Percentiles rank a stretch among this genome's conserved stretches.
phyloP scores from a whole-genome alignment of 2,888 invertebrate genomes.

The Thumatha senex region DNA sequence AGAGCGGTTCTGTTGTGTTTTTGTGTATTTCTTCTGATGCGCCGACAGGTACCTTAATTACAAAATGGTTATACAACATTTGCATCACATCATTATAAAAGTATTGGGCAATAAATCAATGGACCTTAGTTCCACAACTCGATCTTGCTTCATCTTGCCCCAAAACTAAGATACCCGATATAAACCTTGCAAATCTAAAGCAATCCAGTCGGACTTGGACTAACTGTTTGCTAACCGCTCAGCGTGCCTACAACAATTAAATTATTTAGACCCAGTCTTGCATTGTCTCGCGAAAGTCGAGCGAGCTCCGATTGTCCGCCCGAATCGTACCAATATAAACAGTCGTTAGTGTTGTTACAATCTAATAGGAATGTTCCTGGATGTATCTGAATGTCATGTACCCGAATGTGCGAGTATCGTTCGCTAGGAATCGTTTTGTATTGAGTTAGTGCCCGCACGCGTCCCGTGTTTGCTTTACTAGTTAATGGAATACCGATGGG shows the following conservation, averaged over 20 bases:
- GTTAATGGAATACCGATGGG: slow-evolving; percentile 80
- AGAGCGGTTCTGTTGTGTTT: too few species aligned
- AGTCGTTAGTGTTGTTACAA: slow-evolving; percentile 72
- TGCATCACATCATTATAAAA: not conserved
- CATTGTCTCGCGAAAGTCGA: slow-evolving; percentile 76
- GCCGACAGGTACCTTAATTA: too few species aligned
- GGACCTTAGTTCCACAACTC: slow-evolving; percentile 1
- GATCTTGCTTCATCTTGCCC: slow-evolving; percentile 9
- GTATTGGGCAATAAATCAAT: slow-evolving; percentile 4
- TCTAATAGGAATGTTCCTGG: slow-evolving; percentile 53
- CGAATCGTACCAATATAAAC: slow-evolving; percentile 68
- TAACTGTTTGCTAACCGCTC: slow-evolving; percentile 68
- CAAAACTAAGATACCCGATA: slow-evolving; percentile 10
- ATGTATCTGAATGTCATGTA: slow-evolving; percentile 60
- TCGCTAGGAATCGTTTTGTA: slow-evolving; percentile 67
- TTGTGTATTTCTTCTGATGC: too few species aligned
- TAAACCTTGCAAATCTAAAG: slow-evolving; percentile 30
- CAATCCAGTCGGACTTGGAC: slow-evolving; percentile 30
- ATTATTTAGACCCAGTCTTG: slow-evolving; percentile 76
- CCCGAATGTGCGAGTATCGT: slow-evolving; percentile 64
- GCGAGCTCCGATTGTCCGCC: slow-evolving; percentile 43
- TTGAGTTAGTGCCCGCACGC: slow-evolving; percentile 69
- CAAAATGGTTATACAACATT: too few species aligned
- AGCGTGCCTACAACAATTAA: slow-evolving; percentile 65
- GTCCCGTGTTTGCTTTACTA: slow-evolving; percentile 73